These are phyloP conservation scores for Clarias batrachus DNA, from an alignment of 2,113 vertebrate species.

Conservation along the genomic window DNA sequence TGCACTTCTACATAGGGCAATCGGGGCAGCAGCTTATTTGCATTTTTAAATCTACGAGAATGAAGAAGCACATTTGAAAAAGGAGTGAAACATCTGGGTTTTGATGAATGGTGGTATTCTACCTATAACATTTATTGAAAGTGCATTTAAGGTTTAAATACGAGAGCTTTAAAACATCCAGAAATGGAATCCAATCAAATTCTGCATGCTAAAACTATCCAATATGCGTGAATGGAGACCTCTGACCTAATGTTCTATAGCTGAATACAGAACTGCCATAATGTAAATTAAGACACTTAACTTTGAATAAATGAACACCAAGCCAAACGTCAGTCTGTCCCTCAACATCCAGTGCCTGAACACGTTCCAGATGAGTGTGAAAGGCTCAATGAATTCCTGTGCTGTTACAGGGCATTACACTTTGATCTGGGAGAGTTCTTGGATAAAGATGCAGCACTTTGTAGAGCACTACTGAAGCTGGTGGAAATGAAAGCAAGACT, in stretches of 20 bases:
- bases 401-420: conserved; percentile 1
- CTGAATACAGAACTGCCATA: background rate
- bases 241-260: background rate
- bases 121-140: background rate
- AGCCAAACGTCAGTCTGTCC: background rate
- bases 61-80: no score
- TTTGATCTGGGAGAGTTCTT: background rate
- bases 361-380: conserved; percentile 3
- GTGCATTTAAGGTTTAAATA: background rate
- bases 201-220: background rate
- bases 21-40: no score
- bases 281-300: conserved; percentile 7
- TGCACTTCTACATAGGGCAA: no score
- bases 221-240: background rate
- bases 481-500: conserved; percentile 31
- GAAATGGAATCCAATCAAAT: background rate
- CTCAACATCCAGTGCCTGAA: background rate
- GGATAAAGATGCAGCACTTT: conserved; percentile 5
- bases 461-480: background rate
- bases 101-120: no score
- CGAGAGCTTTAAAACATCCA: background rate
- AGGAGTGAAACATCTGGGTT: no score
- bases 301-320: conserved; percentile 30
- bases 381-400: background rate
- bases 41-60: no score